Conservation (phyloP, 2,797 vertebrate species). For the Spondyliosoma cantharus region DNA sequence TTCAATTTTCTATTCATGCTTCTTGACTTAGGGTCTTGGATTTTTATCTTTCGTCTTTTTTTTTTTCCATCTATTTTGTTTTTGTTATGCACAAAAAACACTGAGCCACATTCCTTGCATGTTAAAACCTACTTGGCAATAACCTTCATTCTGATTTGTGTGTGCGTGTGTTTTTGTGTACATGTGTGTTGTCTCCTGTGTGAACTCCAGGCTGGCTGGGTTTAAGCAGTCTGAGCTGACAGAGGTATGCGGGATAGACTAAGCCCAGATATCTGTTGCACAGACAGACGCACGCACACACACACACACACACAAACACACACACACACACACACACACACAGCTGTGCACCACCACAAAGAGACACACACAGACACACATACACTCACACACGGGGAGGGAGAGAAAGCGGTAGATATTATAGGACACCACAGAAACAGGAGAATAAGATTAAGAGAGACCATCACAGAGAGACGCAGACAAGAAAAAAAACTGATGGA, state of each 20-base stretch:
- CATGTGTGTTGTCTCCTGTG: constrained; percentile 58
- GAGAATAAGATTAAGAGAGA: constrained; percentile 34
- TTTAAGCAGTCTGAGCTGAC: constrained; percentile 72
- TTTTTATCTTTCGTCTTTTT: too few relatives aligned
- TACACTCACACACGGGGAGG: constrained; percentile 4
- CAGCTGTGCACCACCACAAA: neutral
- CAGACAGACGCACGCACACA: constrained; percentile 61
- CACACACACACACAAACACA: constrained; percentile 47
- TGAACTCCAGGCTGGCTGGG: constrained; percentile 68
- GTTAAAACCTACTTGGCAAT: too few relatives aligned
- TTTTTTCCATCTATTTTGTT: too few relatives aligned
- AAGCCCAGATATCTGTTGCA: constrained; percentile 74
- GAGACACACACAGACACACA: constrained; percentile 43
- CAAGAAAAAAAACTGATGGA: constrained; percentile 50
- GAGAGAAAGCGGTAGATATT: constrained; percentile 29
- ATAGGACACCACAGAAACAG: constrained; percentile 47
- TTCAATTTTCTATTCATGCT: too few relatives aligned
- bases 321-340: constrained; percentile 54
- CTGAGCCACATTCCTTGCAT: too few relatives aligned
- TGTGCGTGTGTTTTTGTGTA: neutral
- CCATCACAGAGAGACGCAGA: constrained; percentile 19
- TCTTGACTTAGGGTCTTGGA: too few relatives aligned
- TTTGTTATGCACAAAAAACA: too few relatives aligned
- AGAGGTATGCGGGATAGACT: constrained; percentile 73
- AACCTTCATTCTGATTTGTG: neutral